Evolutionary conservation across 2,113 vertebrate genomes (phyloP), one percentile per base, ranked within the genome.

Genomic region (Daubentonia madagascariensis): DNA sequence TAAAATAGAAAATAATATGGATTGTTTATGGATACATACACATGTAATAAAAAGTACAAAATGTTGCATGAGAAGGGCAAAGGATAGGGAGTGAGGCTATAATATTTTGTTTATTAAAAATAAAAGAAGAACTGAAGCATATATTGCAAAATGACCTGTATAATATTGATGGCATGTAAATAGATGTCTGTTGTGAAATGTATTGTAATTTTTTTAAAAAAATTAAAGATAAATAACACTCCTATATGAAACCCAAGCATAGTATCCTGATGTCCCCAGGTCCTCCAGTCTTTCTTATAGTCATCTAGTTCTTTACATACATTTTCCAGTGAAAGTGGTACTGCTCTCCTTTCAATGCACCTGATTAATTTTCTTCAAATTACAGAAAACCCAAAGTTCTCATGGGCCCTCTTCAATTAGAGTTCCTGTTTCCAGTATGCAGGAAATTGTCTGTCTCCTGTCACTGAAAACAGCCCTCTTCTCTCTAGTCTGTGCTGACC

Each of bases 61-160:
- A 72, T 20, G 20, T n/a, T 68, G 32, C 40, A n/a, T 25, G 57
- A 28, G 37, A 37, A 16, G 63, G 61, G 30, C 40, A 72, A n/a
- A 87, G 22, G 3, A 43, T 37, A 37, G 40, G 12, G 32, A 57
- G 37, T 50, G 8, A 35, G 17, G 54, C 43, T 10, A 4, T 25
- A 81, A 10, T 18, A 72, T 52, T 73, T 85, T 84, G 61, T 63
- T 75, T 85, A 35, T 40, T 94, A 87, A 37, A 90, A 79, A 79
- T 59, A 48, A 87, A n/a, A n/a, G n/a, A 63, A 68, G 32, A 80
- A 87, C 37, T 23, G 40, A 59, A 76, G 43, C 52, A 50, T 20
- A 61, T 37, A 17, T 40, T 72, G 35, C 25, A 89, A 48, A 88
- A 25, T 72, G 65, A 23, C 50, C 73, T 59, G 2, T 80, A 7